Percentiles rank a stretch among this genome's conserved stretches.
phyloP scores from a whole-genome alignment of 2,888 invertebrate genomes.

The Euplexia lucipara region DNA sequence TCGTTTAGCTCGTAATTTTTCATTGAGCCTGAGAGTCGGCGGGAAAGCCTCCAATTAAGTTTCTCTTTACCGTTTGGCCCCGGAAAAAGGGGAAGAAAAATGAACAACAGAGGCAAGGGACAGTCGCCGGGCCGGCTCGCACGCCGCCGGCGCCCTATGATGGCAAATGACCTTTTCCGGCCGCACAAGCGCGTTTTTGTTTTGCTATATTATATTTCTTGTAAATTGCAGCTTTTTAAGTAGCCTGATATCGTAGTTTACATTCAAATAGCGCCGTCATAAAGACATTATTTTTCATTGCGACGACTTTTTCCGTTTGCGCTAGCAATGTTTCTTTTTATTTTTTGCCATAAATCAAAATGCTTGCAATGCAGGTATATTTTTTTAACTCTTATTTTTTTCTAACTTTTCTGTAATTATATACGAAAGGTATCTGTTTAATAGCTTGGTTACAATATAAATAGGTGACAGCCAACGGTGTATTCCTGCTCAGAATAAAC shows the following conservation, averaged over 20 bases:
- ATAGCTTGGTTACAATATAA: conserved; percentile 30
- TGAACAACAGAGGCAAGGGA: conserved; percentile 86
- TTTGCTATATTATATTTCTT: conserved; percentile 62
- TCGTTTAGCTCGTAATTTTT: conserved; percentile 91
- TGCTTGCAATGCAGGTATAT: conserved; percentile 42
- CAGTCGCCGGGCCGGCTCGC: conserved; percentile 71
- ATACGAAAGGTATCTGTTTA: conserved; percentile 37
- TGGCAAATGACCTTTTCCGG: conserved; percentile 77
- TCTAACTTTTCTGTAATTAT: conserved; percentile 25
- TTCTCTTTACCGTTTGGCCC: conserved; percentile 89
- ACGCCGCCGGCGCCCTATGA: conserved; percentile 74
- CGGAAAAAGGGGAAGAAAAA: conserved; percentile 87
- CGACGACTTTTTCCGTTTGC: conserved; percentile 62
- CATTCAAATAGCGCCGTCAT: conserved; percentile 57
- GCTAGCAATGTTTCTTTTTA: conserved; percentile 57
- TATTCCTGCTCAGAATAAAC: conserved; percentile 20
- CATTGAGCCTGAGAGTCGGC: conserved; percentile 89
- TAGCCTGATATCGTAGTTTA: conserved; percentile 57
- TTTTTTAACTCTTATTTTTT: conserved; percentile 26
- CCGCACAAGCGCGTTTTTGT: conserved; percentile 67
- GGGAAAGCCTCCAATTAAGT: conserved; percentile 90
- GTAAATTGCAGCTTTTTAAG: conserved; percentile 66
- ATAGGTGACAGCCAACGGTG: conserved; percentile 7
- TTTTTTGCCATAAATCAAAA: conserved; percentile 48
- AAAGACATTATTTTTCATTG: conserved; percentile 59